phyloP scores from a whole-genome alignment of 2,113 vertebrate species.

The Macrotis lagotis region DNA sequence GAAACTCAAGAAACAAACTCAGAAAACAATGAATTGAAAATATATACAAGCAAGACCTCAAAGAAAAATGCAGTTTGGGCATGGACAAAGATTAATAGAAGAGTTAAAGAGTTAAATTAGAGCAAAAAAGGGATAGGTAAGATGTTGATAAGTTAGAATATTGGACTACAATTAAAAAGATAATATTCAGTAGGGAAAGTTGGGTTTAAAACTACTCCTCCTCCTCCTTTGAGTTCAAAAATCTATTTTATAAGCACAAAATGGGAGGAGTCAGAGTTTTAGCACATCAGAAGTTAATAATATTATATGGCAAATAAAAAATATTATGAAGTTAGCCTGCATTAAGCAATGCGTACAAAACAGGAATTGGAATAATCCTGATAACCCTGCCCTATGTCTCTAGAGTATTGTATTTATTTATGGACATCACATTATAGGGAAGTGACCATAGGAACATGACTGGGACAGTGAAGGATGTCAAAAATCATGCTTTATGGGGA shows the following conservation, averaged over 20 bases:
- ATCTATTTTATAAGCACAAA: not conserved
- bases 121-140: not conserved
- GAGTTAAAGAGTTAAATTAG: not conserved
- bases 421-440: not conserved
- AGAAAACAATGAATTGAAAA: not conserved
- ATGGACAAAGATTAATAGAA: not conserved
- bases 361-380: not conserved
- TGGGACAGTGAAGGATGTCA: not conserved
- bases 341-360: not conserved
- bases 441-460: not conserved
- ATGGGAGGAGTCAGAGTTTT: not conserved
- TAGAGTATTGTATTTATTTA: not conserved
- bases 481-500: not conserved
- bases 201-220: not conserved
- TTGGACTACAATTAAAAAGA: not conserved
- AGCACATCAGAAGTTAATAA: not conserved
- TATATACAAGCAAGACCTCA: not conserved
- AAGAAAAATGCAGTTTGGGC: not conserved
- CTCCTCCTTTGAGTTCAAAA: not conserved
- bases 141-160: not conserved
- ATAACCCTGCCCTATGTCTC: not conserved
- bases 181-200: not conserved
- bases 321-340: not conserved
- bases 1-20: not conserved
- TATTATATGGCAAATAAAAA: not conserved